phyloP scores from a whole-genome alignment of 2,113 vertebrate species.

The Puma concolor region DNA sequence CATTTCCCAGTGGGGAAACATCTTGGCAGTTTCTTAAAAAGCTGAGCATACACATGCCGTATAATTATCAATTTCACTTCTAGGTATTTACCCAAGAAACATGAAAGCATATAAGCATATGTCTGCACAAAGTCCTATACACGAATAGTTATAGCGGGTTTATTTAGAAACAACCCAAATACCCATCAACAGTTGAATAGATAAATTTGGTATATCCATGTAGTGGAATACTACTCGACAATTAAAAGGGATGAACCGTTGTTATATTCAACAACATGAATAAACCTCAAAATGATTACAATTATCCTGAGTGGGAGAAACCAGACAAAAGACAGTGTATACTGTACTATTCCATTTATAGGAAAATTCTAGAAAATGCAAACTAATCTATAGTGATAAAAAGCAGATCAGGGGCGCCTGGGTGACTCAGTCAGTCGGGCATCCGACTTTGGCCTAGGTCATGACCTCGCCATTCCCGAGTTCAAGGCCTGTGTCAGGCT shows the following conservation, averaged over 20 bases:
- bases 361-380: constrained; percentile 16
- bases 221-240: not conserved
- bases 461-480: no score
- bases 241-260: not conserved
- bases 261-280: not conserved
- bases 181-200: not conserved
- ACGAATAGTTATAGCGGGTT: not conserved
- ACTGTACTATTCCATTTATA: not conserved
- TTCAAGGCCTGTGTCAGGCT: no score
- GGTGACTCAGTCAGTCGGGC: no score
- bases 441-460: no score
- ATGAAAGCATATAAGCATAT: not conserved
- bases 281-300: constrained; percentile 13
- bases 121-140: not conserved
- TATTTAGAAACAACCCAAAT: not conserved
- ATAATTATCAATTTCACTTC: not conserved
- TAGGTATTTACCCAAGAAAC: constrained; percentile 1
- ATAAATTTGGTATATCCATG: not conserved
- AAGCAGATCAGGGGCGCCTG: not conserved
- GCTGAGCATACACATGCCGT: not conserved
- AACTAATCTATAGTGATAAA: not conserved
- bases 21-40: not conserved
- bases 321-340: not conserved
- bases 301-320: not conserved
- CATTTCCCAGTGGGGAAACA: not conserved